Evolutionary conservation across 2,797 vertebrate genomes (phyloP), one percentile per base, ranked within the genome.

Genomic region (Gallinago nigripennis): DNA sequence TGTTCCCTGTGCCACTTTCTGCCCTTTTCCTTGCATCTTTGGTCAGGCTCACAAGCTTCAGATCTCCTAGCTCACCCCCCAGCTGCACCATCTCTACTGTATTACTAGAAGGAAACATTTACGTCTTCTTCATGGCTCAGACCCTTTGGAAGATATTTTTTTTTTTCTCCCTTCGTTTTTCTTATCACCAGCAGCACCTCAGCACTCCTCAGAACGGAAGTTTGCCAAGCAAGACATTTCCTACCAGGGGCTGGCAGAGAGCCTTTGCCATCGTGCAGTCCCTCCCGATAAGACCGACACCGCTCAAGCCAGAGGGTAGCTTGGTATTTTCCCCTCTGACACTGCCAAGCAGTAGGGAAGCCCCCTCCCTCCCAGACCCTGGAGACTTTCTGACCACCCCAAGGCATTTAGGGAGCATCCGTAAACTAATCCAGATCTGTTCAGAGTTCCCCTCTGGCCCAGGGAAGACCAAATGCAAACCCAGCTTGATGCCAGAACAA

Each of bases 401-500:
- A 20, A 78, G 82, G 68, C 61, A 23, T 48, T 82, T 15, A 14
- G 19, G 57, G 53, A 86, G 28, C 56, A 64, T 82, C 68, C 30
- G 7, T 71, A 91, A 93, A 85, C 45, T 2, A 89, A 80, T 54
- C 45, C 91, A 88, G 75, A 56, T 94, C 75, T 78, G 57, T 73
- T 82, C 11, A 0, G 35, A 11, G 35, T 17, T 82, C 37, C 71
- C 86, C 83, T 30, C 53, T 31, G 58, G 56, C 64, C 78, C 77
- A 86, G 83, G 78, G 56, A 80, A 94, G 78, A 31, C 53, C 1
- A 5, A 89, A 54, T 1, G 1, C 64, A 83, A 90, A 39, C 68
- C 57, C 90, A 88, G 78, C 83, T 90, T 78, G 91, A 39, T 73
- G 83, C 53, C 83, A 75, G 90, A 95, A 91, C 81, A 93, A 95